phyloP scores from a whole-genome alignment of 2,888 invertebrate species.

The Amblyjoppa fuscipennis region DNA sequence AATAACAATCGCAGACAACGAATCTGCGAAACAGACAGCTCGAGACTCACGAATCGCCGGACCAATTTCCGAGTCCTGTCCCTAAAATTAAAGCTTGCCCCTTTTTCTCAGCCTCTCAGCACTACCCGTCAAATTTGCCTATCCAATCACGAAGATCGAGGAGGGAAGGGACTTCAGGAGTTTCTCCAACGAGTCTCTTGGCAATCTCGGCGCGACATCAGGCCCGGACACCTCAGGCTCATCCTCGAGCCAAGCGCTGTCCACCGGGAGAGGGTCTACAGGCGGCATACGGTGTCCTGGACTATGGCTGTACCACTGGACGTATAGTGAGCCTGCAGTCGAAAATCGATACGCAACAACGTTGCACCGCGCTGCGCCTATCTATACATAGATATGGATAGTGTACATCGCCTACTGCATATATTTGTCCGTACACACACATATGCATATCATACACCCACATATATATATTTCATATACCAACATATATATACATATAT shows the following conservation, averaged over 20 bases:
- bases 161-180: constrained; percentile 7
- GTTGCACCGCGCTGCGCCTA: constrained; percentile 65
- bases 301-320: constrained; percentile 59
- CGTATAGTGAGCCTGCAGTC: constrained; percentile 57
- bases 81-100: background rate
- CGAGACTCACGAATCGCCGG: too few relatives aligned
- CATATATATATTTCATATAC: too few relatives aligned
- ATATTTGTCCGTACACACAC: background rate
- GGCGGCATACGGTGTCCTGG: constrained; percentile 59
- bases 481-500: background rate
- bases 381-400: constrained; percentile 39
- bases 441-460: constrained; percentile 1
- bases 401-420: constrained; percentile 2
- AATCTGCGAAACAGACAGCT: too few relatives aligned
- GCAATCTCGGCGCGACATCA: constrained; percentile 31
- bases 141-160: constrained; percentile 19
- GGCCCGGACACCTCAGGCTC: constrained; percentile 46
- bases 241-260: constrained; percentile 60
- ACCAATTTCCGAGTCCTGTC: too few relatives aligned
- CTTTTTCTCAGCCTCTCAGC: background rate
- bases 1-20: too few relatives aligned
- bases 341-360: constrained; percentile 69
- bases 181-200: constrained; percentile 28
- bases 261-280: constrained; percentile 46
- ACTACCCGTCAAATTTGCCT: background rate